These are phyloP conservation scores for Phocoena sinus DNA, from an alignment of 2,113 vertebrate species.

Conservation along the genomic window DNA sequence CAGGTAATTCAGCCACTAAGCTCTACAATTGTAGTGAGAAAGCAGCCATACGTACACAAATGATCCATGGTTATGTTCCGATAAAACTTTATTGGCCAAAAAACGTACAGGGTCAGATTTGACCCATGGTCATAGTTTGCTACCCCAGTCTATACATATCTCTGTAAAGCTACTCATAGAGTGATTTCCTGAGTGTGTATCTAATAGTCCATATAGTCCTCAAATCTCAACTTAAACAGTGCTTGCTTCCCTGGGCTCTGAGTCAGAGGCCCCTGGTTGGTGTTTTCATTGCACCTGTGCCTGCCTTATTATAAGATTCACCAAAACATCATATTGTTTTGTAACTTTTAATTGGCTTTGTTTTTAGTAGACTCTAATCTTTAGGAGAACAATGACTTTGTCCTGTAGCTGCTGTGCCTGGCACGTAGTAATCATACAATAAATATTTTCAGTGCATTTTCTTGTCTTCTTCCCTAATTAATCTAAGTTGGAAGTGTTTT, in stretches of 20 bases:
- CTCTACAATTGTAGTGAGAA: neutral
- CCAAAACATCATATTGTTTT: neutral
- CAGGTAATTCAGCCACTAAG: neutral
- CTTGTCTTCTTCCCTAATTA: neutral
- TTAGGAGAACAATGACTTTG: neutral
- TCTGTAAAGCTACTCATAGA: neutral
- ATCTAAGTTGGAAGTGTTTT: neutral
- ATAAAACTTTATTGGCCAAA: neutral
- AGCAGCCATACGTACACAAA: neutral
- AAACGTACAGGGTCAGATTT: neutral
- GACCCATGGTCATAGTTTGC: neutral
- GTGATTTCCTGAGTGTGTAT: neutral
- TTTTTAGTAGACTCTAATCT: neutral
- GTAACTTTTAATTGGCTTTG: neutral
- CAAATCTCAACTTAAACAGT: neutral
- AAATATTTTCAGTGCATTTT: neutral
- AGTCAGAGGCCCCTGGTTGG: neutral
- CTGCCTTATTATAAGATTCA: neutral
- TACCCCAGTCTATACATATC: neutral
- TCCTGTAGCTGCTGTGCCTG: neutral
- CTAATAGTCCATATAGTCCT: neutral
- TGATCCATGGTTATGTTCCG: neutral
- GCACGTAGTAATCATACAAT: neutral
- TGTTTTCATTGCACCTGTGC: neutral
- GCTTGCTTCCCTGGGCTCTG: neutral